Percentiles rank a stretch among this genome's conserved stretches.
phyloP scores from a whole-genome alignment of 1,140 invertebrate species.

The Steinernema feltiae region DNA sequence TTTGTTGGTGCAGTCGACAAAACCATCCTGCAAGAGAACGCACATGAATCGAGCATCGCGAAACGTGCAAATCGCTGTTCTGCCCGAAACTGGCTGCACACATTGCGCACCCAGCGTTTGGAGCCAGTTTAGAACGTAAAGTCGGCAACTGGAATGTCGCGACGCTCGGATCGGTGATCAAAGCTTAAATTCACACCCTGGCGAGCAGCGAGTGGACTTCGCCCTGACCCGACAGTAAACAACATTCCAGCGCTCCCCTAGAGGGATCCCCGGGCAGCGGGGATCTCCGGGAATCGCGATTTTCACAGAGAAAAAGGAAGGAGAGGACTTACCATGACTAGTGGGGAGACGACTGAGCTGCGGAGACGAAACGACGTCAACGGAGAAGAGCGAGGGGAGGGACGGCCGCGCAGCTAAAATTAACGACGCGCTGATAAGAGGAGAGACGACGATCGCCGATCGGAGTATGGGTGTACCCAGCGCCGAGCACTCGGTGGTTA shows the following conservation, averaged over 20 bases:
- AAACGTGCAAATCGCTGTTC: not conserved
- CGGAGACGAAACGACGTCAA: not conserved
- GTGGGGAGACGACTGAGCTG: not conserved
- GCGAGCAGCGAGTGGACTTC: no score
- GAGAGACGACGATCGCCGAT: not conserved
- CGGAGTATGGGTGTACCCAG: slow-evolving; percentile 7
- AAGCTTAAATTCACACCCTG: not conserved
- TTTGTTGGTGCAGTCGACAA: slow-evolving; percentile 2
- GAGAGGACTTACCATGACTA: not conserved
- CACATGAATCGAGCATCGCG: not conserved
- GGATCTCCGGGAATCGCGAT: not conserved
- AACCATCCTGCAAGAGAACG: not conserved
- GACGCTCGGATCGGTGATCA: not conserved
- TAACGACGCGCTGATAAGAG: not conserved
- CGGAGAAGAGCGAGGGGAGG: not conserved
- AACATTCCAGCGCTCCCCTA: not conserved
- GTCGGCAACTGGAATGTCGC: not conserved
- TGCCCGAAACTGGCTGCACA: not conserved
- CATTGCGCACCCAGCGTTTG: no score
- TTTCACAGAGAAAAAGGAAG: not conserved
- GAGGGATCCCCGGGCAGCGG: not conserved
- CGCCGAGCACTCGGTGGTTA: not conserved
- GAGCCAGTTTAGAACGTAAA: no score
- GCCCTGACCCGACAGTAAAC: no score
- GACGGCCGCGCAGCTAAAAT: not conserved